These are phyloP conservation scores for Eubasilissa splendida DNA, from an alignment of 2,888 invertebrate genomes.

Conservation along the genomic window DNA sequence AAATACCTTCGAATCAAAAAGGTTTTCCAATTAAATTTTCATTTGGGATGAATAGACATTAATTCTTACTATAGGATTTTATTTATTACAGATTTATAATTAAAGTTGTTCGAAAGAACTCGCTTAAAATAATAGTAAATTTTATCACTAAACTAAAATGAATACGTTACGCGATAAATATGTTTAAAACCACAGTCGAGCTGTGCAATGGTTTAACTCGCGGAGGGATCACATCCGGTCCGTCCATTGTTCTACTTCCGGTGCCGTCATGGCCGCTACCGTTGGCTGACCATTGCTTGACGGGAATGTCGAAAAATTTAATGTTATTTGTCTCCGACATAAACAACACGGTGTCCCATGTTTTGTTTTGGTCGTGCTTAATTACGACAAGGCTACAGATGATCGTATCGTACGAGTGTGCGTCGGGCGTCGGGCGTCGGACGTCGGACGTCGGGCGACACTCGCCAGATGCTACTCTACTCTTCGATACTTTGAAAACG, in stretches of 20 bases:
- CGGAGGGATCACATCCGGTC: slow-evolving; percentile 45
- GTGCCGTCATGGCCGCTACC: slow-evolving; percentile 43
- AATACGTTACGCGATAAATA: not conserved
- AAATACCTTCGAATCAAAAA: too few species aligned
- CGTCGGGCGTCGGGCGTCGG: too few species aligned
- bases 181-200: slow-evolving; percentile 9
- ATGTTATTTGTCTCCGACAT: not conserved
- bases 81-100: too few species aligned
- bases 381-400: slow-evolving; percentile 16
- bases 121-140: too few species aligned
- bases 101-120: too few species aligned
- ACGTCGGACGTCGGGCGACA: too few species aligned
- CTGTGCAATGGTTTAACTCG: slow-evolving; percentile 10
- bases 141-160: too few species aligned
- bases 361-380: slow-evolving; percentile 31
- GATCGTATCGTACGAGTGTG: slow-evolving; percentile 6
- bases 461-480: too few species aligned
- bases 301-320: not conserved
- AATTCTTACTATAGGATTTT: too few species aligned
- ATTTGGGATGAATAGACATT: too few species aligned
- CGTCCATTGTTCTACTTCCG: slow-evolving; percentile 48
- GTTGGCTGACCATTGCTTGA: slow-evolving; percentile 35
- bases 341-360: slow-evolving; percentile 1
- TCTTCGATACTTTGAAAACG: too few species aligned
- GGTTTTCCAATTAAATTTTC: too few species aligned